Base-by-base conservation (phyloP, 1,140 invertebrate genomes). In the Centruroides sculpturatus region DNA sequence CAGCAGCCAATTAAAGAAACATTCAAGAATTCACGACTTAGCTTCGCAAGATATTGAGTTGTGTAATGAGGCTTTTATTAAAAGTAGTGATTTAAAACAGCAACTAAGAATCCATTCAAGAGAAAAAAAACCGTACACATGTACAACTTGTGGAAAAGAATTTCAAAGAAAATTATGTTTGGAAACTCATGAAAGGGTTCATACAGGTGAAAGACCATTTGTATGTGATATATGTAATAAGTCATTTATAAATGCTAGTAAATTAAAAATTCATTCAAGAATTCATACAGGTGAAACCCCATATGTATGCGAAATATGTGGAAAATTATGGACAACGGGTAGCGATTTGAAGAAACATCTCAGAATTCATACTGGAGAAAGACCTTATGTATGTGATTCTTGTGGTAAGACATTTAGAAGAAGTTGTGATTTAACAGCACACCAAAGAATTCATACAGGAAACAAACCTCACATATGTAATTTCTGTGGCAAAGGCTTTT, bases 251-350 rank as follows among this genome's bases (percentile, higher is more conserved):
- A 41, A 41, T 41, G 41, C 41, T 41, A 41, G 41, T 8, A 41
- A 41, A 41, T 41, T 41, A 8, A 41, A 41, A 41, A 41, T 41
- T 6, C 41, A 41, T 41, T 41, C 41, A 41, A 41, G 94, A 56
- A 98, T 97, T 75, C 94, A 98, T 77, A 96, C 92, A 4, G 83
- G 82, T 5, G 96, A 90, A 79, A 97, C 97, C 72, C 92, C 92
- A 3, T 96, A 96, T 76, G 83, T 87, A 0, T 97, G 93, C 74
- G 85, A 89, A 66, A 78, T 87, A 84, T 69, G 59, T 11, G 54
- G 13, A 1, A 69, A 59, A 69, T 76, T 9, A 0, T 59, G 53
- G 13, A 54, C 34, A 34, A 13, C 58, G 5, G 13, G 3, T 8
- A 51, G 9, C n/a, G 47, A 47, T 35, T 35, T 59, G 5, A 46